Conservation (phyloP, 2,113 vertebrate species). For the Typhlomys cinereus region DNA sequence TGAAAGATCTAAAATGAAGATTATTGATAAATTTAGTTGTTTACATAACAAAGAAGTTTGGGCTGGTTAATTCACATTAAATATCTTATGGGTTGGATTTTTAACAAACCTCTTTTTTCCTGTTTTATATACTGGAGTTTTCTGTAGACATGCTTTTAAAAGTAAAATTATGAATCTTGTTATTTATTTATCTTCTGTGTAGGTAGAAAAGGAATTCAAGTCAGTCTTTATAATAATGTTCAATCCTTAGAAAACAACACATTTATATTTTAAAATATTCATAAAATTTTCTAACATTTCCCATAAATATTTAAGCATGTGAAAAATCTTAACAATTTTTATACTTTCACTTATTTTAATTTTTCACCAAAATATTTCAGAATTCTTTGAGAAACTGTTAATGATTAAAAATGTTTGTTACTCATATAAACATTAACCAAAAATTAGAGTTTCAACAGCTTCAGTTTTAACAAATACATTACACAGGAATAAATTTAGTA, state of each 20-base stretch:
- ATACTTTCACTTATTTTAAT: not conserved
- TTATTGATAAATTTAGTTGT: not conserved
- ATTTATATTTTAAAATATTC: not conserved
- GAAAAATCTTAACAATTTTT: not conserved
- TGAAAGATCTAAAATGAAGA: not conserved
- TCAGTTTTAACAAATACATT: not conserved
- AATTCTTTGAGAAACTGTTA: not conserved
- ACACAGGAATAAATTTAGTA: not conserved
- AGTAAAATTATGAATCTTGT: not conserved
- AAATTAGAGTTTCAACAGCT: not conserved
- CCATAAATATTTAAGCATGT: not conserved
- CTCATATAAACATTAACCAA: not conserved
- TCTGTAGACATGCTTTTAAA: not conserved
- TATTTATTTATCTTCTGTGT: not conserved
- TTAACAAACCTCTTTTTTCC: not conserved
- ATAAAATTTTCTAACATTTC: not conserved
- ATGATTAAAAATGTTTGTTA: not conserved
- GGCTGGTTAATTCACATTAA: not conserved
- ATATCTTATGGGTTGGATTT: not conserved
- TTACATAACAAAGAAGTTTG: not conserved
- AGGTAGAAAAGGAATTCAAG: not conserved
- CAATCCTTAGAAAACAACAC: not conserved
- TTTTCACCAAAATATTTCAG: not conserved
- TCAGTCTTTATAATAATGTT: not conserved
- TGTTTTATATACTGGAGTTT: not conserved